Evolutionary conservation across 1,140 invertebrate genomes (phyloP), one percentile per base, ranked within the genome.

Genomic region (Leptinotarsa undecemlineata): DNA sequence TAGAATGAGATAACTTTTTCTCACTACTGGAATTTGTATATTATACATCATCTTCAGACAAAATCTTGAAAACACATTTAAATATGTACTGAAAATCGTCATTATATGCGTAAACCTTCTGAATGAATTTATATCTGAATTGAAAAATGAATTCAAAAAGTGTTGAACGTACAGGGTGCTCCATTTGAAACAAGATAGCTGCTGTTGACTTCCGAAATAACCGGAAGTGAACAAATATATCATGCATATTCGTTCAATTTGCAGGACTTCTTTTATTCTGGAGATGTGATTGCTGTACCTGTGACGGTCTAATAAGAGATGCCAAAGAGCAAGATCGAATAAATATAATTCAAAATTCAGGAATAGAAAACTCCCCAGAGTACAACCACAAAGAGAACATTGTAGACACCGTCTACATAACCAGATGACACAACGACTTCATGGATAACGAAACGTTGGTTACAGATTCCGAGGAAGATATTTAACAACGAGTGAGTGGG

Each of bases 391-490:
- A 79, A 57, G 72, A 74, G 5, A 67, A 11, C 48, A 33, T 76
- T 17, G n/a, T 69, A n/a, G 76, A 76, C 19, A 76, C 33, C 48
- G 64, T 79, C 11, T 74, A 76, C 47, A 70, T 76, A 42, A 74
- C 78, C 66, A 79, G 78, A 77, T 79, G 78, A 79, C 78, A 76
- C 64, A 23, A 72, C 75, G 78, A 76, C n/a, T 79, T 72, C 66
- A 47, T 79, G 68, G 78, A 79, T 47, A 74, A 77, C 21, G 78
- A 79, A 48, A 62, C 57, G 21, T 66, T 79, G 11, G 70, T 79
- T 21, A 62, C 74, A 1, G 74, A 77, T 23, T 76, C 75, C n/a
- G 76, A 79, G 13, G 78, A 79, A 51, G 78, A 79, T 33, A 77
- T 74, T 70, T 77, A 64, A 4, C 15, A 57, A 57, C 33, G 33